These are phyloP conservation scores for Dicentrarchus labrax DNA, from an alignment of 2,113 vertebrate genomes.

Conservation along the genomic window DNA sequence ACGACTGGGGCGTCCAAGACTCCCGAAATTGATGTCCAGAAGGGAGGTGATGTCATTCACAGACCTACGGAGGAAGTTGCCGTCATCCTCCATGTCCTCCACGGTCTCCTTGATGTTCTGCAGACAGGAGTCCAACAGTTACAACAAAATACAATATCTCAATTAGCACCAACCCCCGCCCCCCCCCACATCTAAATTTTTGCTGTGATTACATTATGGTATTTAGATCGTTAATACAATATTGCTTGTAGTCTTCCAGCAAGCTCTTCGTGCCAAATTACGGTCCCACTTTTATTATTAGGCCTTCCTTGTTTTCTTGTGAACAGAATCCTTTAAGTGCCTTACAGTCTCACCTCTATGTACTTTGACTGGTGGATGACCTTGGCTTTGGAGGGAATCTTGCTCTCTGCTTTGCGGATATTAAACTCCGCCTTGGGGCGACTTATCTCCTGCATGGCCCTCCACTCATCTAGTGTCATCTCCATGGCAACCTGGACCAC, in stretches of 20 bases:
- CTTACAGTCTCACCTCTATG: conserved; percentile 82
- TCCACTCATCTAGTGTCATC: conserved; percentile 98
- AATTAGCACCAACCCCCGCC: no score
- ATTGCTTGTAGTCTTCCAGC: no score
- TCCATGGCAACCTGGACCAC: conserved; percentile 90
- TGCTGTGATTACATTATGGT: no score
- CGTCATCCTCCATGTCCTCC: conserved; percentile 81
- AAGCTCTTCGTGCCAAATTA: no score
- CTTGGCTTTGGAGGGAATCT: conserved; percentile 93
- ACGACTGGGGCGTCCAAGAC: conserved; percentile 86
- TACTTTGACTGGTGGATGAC: conserved; percentile 96
- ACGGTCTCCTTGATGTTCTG: conserved; percentile 56
- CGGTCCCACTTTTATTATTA: no score
- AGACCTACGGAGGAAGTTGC: conserved; percentile 85
- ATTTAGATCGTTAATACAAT: no score
- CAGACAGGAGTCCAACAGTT: not conserved
- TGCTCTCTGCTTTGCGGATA: conserved; percentile 91
- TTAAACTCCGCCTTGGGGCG: conserved; percentile 94
- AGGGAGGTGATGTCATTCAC: conserved; percentile 96
- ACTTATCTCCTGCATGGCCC: conserved; percentile 89
- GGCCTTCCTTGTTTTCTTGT: no score
- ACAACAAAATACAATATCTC: not conserved
- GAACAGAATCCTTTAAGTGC: not conserved
- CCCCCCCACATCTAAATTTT: not conserved
- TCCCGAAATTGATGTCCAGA: conserved; percentile 96